phyloP scores from a whole-genome alignment of 2,113 vertebrate species.

The Petaurus breviceps region DNA sequence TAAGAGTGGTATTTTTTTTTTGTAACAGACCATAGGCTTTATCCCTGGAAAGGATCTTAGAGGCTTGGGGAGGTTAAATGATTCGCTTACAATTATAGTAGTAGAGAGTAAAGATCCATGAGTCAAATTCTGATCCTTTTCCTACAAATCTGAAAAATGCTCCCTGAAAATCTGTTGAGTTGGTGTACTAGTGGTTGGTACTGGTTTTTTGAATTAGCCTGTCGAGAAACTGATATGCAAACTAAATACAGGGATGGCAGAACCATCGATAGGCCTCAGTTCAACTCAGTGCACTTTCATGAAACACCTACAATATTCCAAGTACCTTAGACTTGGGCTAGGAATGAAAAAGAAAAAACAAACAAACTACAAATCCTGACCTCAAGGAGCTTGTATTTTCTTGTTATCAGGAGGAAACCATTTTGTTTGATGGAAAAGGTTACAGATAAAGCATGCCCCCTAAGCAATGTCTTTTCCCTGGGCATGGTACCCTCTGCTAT shows the following conservation, averaged over 20 bases:
- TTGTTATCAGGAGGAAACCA: neutral
- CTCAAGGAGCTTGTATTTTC: neutral
- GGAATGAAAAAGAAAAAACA: neutral
- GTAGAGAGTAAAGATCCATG: neutral
- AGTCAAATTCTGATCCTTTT: neutral
- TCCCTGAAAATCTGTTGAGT: neutral
- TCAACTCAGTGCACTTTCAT: neutral
- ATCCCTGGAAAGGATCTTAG: neutral
- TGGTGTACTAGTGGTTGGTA: neutral
- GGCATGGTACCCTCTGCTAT: neutral
- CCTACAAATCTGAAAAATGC: slow-evolving; percentile 3
- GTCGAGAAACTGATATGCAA: neutral
- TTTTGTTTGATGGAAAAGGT: neutral
- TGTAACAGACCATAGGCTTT: neutral
- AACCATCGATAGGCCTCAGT: neutral
- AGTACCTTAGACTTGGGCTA: neutral
- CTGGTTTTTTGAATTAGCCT: neutral
- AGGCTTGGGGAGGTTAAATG: slow-evolving; percentile 15
- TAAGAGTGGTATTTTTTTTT: neutral
- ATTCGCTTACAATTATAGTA: neutral
- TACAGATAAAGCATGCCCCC: neutral
- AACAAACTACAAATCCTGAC: neutral
- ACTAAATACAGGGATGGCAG: neutral
- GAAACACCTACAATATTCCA: neutral
- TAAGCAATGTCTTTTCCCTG: neutral